Conservation (phyloP, 2,113 vertebrate genomes). For the Herpetotheres cachinnans region DNA sequence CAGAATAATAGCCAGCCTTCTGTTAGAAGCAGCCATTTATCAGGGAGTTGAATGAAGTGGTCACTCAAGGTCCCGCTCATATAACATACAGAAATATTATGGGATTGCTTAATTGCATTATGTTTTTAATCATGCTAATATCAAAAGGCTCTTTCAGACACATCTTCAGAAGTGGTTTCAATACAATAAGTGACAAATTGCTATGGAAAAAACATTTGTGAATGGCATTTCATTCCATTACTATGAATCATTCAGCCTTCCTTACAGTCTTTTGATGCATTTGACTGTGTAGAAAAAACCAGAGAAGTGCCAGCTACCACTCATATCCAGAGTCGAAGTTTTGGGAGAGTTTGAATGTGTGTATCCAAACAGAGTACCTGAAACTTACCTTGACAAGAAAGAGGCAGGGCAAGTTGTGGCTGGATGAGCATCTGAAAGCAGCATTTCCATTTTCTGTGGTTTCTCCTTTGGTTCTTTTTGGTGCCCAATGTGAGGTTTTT, state of each 20-base stretch:
- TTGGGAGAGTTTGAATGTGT: background rate
- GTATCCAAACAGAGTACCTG: background rate
- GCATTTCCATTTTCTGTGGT: background rate
- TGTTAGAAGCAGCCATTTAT: background rate
- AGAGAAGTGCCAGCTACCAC: background rate
- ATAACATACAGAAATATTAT: slow-evolving; percentile 22
- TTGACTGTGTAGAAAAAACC: background rate
- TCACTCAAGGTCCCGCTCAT: background rate
- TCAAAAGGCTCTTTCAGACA: slow-evolving; percentile 38
- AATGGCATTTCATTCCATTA: slow-evolving; percentile 36
- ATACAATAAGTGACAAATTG: slow-evolving; percentile 60
- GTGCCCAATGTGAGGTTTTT: background rate
- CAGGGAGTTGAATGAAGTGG: background rate
- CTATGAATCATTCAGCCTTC: slow-evolving; percentile 29
- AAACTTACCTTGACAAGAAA: background rate
- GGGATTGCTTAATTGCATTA: slow-evolving; percentile 23
- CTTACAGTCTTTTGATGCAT: slow-evolving; percentile 28
- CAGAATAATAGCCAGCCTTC: background rate
- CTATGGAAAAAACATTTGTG: slow-evolving; percentile 48
- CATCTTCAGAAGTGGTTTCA: slow-evolving; percentile 54
- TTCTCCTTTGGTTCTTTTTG: background rate
- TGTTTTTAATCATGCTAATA: slow-evolving; percentile 51
- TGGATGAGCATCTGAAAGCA: background rate
- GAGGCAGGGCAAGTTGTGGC: background rate
- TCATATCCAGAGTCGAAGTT: background rate